Base-by-base conservation (phyloP, 2,797 vertebrate genomes). In the Balearica regulorum region DNA sequence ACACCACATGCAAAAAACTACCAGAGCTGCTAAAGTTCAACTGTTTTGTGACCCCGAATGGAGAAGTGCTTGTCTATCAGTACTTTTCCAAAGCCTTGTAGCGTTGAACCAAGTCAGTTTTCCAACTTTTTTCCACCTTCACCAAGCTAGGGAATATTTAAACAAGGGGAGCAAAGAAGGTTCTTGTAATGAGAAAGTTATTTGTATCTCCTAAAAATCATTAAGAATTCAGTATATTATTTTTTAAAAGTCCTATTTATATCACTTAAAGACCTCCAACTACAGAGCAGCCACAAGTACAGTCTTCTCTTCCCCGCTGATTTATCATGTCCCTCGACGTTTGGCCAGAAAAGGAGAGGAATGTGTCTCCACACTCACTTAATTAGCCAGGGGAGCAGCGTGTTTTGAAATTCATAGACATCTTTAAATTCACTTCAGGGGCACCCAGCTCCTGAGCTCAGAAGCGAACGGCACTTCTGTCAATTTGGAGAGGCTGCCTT, bases 291-390 rank as follows among this genome's bases (percentile, higher is more conserved):
- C 26, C 11, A 8, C 0, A 4, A 20, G 1, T 2, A 9, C 55
- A 8, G 4, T 26, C 25, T 28, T 68, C 16, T 43, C 22, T 37
- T 58, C 22, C 31, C 26, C 46, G 1, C 25, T 5, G 65, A 15
- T 31, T 17, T 37, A 5, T 43, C 35, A 0, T 2, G 4, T 5
- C 41, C 82, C 35, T 35, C 87, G 3, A 8, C 20, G 0, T 35
- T 46, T 5, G 22, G 55, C 25, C 28, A 31, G 48, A 43, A 66
- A 15, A 77, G 68, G 7, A 49, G 49, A 22, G 21, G 24, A 46
- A 8, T 0, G 2, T 3, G 1, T 6, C 24, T 29, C 65, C n/a
- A 2, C 0, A 4, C 72, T 31, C 33, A 1, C 5, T 26, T 17
- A 14, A 7, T 26, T 5, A 64, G 22, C 35, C 20, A 5, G 33